Evolutionary conservation across 1,140 invertebrate species (phyloP), one percentile per base, ranked within the genome.

Genomic region (Heliconius eleuchia): DNA sequence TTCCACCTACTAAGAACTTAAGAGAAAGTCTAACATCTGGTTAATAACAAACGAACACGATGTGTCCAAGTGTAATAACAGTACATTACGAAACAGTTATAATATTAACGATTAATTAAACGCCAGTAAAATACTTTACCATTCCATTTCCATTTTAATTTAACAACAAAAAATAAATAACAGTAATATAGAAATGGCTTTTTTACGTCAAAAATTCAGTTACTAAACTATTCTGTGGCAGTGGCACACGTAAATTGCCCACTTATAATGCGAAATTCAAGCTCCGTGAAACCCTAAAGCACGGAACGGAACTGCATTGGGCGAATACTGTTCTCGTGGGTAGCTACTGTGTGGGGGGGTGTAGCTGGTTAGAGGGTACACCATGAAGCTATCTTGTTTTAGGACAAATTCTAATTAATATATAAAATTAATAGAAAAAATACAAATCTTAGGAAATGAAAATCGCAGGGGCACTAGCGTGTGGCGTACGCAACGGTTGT

Each of bases 241-340:
- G 74, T 78, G 52, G 77, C 70, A 81, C 77, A 78, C 80, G 80
- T 81, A 81, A 78, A 81, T 81, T 81, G 80, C 77, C 80, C 80
- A 81, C 77, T 81, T 78, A 81, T 81, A 81, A 78, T 81, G 74
- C 77, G 80, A 81, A 81, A 81, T 81, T 81, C 77, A 78, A 77
- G 80, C 80, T 81, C 60, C 73, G 80, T 76, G 73, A 76, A 78
- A 74, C 77, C 71, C 77, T 81, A 81, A 72, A 76, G 77, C 73
- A 81, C 74, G 46, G 76, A 57, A 74, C 55, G 75, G 72, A 74
- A 72, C 46, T 77, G 79, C 76, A 80, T 80, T 80, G 39, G 76
- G 76, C 57, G 57, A 74, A 74, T 71, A 74, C 57, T 76, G 77
- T 74, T 46, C 70, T 66, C n/a, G 37, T 72, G 30, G 71, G 1